Evolutionary conservation across 2,888 invertebrate species (phyloP), one percentile per base, ranked within the genome.

Genomic region (Dryomyza anilis): DNA sequence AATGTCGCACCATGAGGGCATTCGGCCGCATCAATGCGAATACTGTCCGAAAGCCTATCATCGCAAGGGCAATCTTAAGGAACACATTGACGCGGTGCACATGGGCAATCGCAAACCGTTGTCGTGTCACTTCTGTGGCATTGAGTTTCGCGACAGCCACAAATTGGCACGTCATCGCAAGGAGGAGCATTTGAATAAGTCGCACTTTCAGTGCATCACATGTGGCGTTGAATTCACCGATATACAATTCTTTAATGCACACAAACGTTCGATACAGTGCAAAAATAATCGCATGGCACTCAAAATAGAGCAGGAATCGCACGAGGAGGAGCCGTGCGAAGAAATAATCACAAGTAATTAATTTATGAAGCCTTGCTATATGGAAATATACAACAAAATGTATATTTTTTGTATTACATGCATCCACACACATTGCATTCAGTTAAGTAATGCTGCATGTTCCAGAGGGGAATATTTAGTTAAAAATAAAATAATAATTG

Each of bases 141-240:
- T 79, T 78, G 76, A 79, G 65, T 79, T 80, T 30, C 74, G 80
- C 0, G 79, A 79, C 65, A 80, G 80, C 1, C 79, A 79, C 65
- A 79, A 79, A 65, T 77, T 79, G 78, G 79, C 79, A 1, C 68
- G 79, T 0, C 79, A 79, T 68, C 79, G 79, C 30, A 80, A 79
- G 58, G 74, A 76, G 19, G 75, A 76, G 69, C 79, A 79, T 69
- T 69, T 79, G 8, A 76, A 77, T 45, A 78, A 79, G 62, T 75
- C 73, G 6, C 69, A 77, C 6, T 79, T 73, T 50, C 71, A 76
- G 33, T 79, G 79, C 25, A 70, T 74, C 19, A 64, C 79, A 58
- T 79, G 79, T 53, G 74, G 77, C 59, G 79, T 80, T 64, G 79
- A 79, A 65, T 79, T 80, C 61, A 79, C 78, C 1, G 78, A 80